Percentiles rank a stretch among this genome's conserved stretches.
Conservation (phyloP, 2,888 invertebrate genomes). For the Campoletis raptor region DNA sequence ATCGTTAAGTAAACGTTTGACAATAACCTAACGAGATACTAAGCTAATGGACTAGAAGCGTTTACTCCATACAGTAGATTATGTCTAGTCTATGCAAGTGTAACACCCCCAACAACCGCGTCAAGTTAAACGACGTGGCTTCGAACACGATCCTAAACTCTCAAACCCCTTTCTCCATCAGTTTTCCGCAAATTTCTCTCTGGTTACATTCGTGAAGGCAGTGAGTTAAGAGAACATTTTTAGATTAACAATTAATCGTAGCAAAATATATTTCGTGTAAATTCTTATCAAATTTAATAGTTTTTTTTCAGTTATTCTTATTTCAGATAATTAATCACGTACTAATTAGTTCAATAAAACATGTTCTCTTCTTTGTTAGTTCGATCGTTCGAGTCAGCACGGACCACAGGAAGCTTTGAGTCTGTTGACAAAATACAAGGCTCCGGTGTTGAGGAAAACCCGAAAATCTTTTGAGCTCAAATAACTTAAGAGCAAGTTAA, state of each 20-base stretch:
- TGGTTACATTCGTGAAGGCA: slow-evolving; percentile 1
- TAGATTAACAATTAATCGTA: neutral
- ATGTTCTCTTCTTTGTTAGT: no score
- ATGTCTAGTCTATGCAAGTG: slow-evolving; percentile 31
- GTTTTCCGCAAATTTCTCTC: slow-evolving; percentile 12
- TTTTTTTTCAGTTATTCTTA: neutral
- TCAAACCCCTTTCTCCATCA: slow-evolving; percentile 2
- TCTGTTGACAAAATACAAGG: slow-evolving; percentile 21
- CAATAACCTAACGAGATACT: slow-evolving; percentile 60
- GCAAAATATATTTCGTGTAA: neutral
- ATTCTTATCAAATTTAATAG: neutral
- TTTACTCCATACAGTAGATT: slow-evolving; percentile 59
- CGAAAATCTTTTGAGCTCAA: slow-evolving; percentile 14
- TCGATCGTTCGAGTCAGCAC: neutral
- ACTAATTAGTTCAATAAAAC: neutral
- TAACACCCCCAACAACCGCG: slow-evolving; percentile 23
- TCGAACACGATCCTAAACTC: slow-evolving; percentile 44
- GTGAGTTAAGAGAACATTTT: neutral
- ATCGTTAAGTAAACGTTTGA: slow-evolving; percentile 49
- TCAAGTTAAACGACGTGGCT: slow-evolving; percentile 45
- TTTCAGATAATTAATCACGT: neutral
- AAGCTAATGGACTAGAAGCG: slow-evolving; percentile 74
- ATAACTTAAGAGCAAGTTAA: slow-evolving; percentile 36
- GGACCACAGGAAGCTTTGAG: slow-evolving; percentile 24
- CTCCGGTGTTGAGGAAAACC: neutral